Conservation (phyloP, 2,888 invertebrate species). For the Stramonita haemastoma region DNA sequence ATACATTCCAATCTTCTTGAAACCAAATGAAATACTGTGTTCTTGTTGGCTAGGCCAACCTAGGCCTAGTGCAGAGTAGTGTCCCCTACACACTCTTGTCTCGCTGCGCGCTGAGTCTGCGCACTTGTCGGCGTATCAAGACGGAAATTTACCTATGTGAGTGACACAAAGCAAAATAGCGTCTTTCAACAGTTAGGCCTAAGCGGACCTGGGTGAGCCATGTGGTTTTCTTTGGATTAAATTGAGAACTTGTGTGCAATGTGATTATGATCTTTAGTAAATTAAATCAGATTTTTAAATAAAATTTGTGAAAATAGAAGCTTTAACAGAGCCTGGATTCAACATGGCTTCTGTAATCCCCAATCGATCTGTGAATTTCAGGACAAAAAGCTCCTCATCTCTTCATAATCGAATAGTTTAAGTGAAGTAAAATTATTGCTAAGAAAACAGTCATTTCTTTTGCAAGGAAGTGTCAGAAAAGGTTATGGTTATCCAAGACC, state of each 20-base stretch:
- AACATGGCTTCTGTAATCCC: slow-evolving; percentile 19
- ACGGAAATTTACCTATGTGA: background rate
- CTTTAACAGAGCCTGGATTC: slow-evolving; percentile 19
- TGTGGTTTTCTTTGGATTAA: background rate
- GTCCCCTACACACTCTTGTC: background rate
- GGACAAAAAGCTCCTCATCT: too few species aligned
- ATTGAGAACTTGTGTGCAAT: background rate
- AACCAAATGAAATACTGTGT: too few species aligned
- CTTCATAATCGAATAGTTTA: too few species aligned
- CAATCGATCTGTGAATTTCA: too few species aligned
- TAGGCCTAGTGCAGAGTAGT: background rate
- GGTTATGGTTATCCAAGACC: too few species aligned
- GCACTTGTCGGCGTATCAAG: background rate
- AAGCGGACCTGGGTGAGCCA: background rate
- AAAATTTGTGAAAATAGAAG: background rate
- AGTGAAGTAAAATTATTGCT: too few species aligned
- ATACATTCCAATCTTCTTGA: too few species aligned
- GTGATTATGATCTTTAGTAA: background rate
- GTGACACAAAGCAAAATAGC: background rate
- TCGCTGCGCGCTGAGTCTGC: slow-evolving; percentile 16
- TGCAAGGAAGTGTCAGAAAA: too few species aligned
- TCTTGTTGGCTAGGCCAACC: too few species aligned
- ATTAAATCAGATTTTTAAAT: background rate
- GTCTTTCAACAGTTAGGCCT: background rate
- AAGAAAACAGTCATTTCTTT: too few species aligned